These are phyloP conservation scores for Ennomos erosarius DNA, from an alignment of 2,888 invertebrate species.

Conservation along the genomic window DNA sequence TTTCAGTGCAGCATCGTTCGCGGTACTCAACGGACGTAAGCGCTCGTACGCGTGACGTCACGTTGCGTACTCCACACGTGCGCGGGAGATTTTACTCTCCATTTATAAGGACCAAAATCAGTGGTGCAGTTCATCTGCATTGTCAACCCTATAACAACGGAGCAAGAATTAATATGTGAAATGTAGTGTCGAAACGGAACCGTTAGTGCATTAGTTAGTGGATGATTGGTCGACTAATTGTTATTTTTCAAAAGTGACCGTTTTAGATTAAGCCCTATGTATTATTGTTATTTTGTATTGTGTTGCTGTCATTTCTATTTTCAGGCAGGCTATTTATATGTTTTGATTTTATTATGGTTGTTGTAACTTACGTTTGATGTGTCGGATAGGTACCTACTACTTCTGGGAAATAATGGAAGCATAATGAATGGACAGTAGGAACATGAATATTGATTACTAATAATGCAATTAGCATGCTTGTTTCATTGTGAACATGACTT, in stretches of 20 bases:
- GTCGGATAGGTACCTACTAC: neutral
- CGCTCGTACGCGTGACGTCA: conserved; percentile 43
- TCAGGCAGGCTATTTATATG: conserved; percentile 1
- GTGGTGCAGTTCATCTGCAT: conserved; percentile 7
- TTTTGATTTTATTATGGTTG: conserved; percentile 6
- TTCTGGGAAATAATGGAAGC: conserved; percentile 14
- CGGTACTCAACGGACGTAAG: conserved; percentile 48
- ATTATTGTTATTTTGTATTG: too few species aligned
- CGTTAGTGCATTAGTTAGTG: conserved; percentile 39
- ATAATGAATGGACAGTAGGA: conserved; percentile 5
- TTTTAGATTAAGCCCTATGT: conserved; percentile 47
- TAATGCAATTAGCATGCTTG: too few species aligned
- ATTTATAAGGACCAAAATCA: neutral
- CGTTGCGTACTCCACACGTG: conserved; percentile 14
- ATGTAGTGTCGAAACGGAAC: conserved; percentile 17
- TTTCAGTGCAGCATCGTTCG: conserved; percentile 54
- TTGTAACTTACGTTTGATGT: conserved; percentile 1
- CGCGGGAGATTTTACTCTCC: conserved; percentile 9
- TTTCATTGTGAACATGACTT: too few species aligned
- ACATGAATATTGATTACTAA: conserved; percentile 6
- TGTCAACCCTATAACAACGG: conserved; percentile 23
- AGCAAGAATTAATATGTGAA: conserved; percentile 12
- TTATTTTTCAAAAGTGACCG: conserved; percentile 47
- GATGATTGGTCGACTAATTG: conserved; percentile 41
- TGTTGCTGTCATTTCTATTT: conserved; percentile 10